These are phyloP conservation scores for Pampusana beccarii DNA, from an alignment of 2,113 vertebrate species.

Conservation along the genomic window DNA sequence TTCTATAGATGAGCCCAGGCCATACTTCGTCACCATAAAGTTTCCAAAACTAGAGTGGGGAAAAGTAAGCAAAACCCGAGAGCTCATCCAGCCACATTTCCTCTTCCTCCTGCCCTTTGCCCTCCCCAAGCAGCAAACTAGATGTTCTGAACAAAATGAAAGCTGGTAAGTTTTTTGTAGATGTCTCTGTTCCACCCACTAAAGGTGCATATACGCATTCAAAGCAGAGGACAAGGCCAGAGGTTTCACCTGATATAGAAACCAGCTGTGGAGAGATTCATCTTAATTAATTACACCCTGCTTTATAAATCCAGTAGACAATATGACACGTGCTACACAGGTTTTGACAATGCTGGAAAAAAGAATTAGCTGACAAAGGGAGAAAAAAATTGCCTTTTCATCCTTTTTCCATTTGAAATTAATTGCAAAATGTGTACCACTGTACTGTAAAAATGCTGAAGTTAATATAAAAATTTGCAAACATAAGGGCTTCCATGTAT, in stretches of 20 bases:
- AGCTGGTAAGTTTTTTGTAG: neutral
- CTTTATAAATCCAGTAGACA: slow-evolving; percentile 12
- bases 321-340: neutral
- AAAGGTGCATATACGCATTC: neutral
- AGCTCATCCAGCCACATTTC: neutral
- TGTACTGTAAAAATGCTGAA: slow-evolving; percentile 27
- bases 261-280: neutral
- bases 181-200: neutral
- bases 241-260: neutral
- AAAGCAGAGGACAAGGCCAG: neutral
- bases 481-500: neutral
- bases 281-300: slow-evolving; percentile 6
- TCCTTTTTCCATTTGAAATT: slow-evolving; percentile 12
- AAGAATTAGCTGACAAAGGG: neutral
- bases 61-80: neutral
- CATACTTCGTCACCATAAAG: neutral
- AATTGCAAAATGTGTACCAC: neutral
- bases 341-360: neutral
- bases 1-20: neutral
- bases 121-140: neutral
- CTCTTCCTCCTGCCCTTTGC: neutral
- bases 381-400: neutral
- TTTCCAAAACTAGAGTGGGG: neutral
- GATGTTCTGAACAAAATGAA: neutral
- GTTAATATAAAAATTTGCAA: slow-evolving; percentile 15